phyloP scores from a whole-genome alignment of 1,140 invertebrate species.

The Caenorhabditis brenneri region DNA sequence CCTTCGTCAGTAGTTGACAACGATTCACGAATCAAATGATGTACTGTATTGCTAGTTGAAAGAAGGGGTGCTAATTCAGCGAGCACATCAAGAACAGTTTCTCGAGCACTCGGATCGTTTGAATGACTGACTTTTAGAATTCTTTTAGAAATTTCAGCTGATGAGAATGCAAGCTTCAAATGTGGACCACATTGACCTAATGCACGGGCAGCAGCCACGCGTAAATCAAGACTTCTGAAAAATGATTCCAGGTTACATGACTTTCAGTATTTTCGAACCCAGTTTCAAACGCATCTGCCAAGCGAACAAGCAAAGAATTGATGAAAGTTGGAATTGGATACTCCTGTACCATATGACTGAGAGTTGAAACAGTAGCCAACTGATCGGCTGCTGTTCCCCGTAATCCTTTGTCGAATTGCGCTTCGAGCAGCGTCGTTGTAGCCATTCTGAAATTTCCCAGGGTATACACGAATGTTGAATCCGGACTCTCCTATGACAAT shows the following conservation, averaged over 20 bases:
- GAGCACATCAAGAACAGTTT: constrained; percentile 8
- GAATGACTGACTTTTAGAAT: constrained; percentile 26
- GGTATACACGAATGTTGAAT: not conserved
- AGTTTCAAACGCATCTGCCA: not conserved
- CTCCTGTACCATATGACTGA: not conserved
- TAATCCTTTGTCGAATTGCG: not conserved
- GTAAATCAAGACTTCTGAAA: not conserved
- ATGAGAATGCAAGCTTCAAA: not conserved
- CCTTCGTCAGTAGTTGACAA: not conserved
- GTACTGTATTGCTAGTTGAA: not conserved
- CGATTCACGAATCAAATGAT: constrained; percentile 27
- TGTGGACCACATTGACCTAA: constrained; percentile 15
- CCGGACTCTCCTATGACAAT: too few species aligned
- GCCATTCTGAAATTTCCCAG: not conserved
- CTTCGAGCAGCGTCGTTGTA: not conserved
- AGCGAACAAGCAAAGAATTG: not conserved
- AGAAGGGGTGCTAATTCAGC: not conserved
- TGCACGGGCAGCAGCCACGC: not conserved
- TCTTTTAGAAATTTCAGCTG: not conserved
- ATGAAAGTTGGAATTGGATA: not conserved
- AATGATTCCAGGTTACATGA: not conserved
- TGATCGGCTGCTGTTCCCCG: not conserved
- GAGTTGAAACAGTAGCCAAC: not conserved
- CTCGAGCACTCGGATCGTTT: constrained; percentile 15
- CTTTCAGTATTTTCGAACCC: not conserved